phyloP scores from a whole-genome alignment of 1,140 invertebrate genomes.

The Eueides isabella region DNA sequence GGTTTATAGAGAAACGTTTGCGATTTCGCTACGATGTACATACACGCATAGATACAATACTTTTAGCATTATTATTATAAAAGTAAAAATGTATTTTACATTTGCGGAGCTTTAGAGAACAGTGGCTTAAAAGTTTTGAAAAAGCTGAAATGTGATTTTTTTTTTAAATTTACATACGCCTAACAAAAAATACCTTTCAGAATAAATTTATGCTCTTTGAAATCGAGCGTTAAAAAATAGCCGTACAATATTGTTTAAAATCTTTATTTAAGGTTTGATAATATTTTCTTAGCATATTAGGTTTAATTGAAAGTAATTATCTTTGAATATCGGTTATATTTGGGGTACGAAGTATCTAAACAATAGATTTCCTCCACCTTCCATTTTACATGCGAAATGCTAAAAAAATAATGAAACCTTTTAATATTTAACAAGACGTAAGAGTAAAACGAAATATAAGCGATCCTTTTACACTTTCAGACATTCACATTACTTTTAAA shows the following conservation, averaged over 20 bases:
- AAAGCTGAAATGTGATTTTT: not conserved
- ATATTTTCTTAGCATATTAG: too few relatives aligned
- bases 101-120: not conserved
- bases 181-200: not conserved
- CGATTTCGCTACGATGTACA: too few relatives aligned
- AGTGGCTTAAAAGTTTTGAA: not conserved
- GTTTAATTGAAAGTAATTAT: too few relatives aligned
- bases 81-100: not conserved
- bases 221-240: too few relatives aligned
- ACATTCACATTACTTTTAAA: conserved; percentile 1
- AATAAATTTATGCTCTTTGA: too few relatives aligned
- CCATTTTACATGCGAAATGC: too few relatives aligned
- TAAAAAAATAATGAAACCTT: not conserved
- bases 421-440: not conserved
- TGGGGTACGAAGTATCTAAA: too few relatives aligned
- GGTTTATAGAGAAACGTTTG: too few relatives aligned
- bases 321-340: too few relatives aligned
- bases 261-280: too few relatives aligned
- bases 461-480: not conserved
- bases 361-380: too few relatives aligned
- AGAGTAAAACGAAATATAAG: not conserved
- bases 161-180: not conserved
- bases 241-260: too few relatives aligned
- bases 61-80: not conserved
- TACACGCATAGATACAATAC: not conserved